phyloP scores from a whole-genome alignment of 1,140 invertebrate species.

The Eumeta japonica region DNA sequence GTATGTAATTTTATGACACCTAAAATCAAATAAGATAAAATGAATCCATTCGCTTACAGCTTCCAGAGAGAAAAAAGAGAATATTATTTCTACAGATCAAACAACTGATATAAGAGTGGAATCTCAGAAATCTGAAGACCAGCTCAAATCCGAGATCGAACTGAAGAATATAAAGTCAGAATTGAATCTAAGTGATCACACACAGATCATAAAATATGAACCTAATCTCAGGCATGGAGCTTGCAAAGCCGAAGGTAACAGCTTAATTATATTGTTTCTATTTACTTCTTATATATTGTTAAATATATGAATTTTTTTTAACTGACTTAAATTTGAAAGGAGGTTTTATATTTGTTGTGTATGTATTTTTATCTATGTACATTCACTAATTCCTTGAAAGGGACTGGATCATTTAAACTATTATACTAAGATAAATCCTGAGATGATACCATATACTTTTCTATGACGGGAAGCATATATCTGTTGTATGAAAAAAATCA shows the following conservation, averaged over 20 bases:
- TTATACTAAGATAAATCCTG: too few species aligned
- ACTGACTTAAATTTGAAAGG: background rate
- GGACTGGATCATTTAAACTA: too few species aligned
- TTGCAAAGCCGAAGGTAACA: slow-evolving; percentile 45
- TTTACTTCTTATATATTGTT: slow-evolving; percentile 2
- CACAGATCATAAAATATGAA: slow-evolving; percentile 55
- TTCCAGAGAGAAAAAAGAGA: slow-evolving; percentile 24
- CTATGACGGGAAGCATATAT: too few species aligned
- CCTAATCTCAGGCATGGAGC: slow-evolving; percentile 43
- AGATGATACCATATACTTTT: too few species aligned
- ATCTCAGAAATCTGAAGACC: slow-evolving; percentile 27
- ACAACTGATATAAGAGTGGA: slow-evolving; percentile 19
- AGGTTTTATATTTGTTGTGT: background rate
- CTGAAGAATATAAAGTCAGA: slow-evolving; percentile 51
- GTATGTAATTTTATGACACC: background rate
- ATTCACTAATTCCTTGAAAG: too few species aligned
- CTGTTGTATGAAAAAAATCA: too few species aligned
- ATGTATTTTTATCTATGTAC: background rate
- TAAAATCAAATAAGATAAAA: background rate
- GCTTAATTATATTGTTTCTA: background rate
- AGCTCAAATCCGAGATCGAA: slow-evolving; percentile 40
- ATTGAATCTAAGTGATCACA: slow-evolving; percentile 49
- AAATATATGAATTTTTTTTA: too few species aligned
- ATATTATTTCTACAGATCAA: slow-evolving; percentile 5
- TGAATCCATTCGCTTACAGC: slow-evolving; percentile 9